Evolutionary conservation across 2,797 vertebrate species (phyloP), one percentile per base, ranked within the genome.

Genomic region (Melanotaenia boesemani): DNA sequence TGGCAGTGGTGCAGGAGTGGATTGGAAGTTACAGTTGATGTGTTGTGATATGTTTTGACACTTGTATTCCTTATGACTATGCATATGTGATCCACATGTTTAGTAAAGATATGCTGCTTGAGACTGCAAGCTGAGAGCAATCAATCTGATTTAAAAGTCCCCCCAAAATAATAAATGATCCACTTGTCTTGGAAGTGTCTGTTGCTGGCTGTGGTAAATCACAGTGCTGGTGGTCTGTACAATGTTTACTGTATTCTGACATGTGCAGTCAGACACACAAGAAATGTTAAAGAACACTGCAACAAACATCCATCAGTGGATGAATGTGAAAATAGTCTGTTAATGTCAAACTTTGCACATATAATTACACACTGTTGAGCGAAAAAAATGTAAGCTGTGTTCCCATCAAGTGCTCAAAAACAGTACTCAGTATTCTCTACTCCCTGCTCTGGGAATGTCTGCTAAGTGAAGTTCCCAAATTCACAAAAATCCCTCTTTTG

Each of bases 221-320:
- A 15, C 58, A 63, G 22, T 20, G 62, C 54, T n/a, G 61, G 72
- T 74, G 59, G 72, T 74, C 65, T 22, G 2, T 48, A 54, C 30
- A 48, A 26, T 74, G 71, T 58, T 72, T 72, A 72, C 41, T 50
- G 62, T 64, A 34, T 26, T 39, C 37, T 72, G 70, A 72, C 61
- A 64, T 36, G 61, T 11, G 52, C 36, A 64, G 70, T 26, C 60
- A 34, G 26, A 28, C 69, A 34, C 55, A 26, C 15, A 24, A 57
- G 48, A 54, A 63, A 55, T 63, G 39, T 26, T 63, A 57, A 63
- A 64, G 52, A 56, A 54, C 22, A 54, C 22, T 9, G 52, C n/a
- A 54, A 28, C 58, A 5, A 9, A 30, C 34, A 1, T 39, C 34
- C 32, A 61, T 28, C 59, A 9, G 68, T 39, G 8, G 60, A 63